Evolutionary conservation across 1,140 invertebrate species (phyloP), one percentile per base, ranked within the genome.

Genomic region (Pomacea maculata): DNA sequence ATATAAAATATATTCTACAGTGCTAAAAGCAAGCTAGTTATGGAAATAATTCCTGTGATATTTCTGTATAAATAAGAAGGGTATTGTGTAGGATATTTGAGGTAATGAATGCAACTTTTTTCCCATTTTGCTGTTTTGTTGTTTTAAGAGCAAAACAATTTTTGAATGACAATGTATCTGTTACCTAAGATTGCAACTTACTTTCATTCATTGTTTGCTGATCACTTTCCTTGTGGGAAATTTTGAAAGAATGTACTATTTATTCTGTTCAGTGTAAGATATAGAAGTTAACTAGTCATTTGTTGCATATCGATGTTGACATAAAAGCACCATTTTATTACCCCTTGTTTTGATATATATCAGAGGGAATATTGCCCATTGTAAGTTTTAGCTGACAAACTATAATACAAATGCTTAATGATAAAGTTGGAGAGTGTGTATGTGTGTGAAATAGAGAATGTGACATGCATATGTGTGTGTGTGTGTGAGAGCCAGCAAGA

Each of bases 391-490:
- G 25, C 25, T 65, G 17, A 65, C n/a, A 65, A 17, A 65, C 5
- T 17, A 65, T 4, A 65, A 65, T 17, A 65, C 17, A 65, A 65
- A n/a, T 65, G n/a, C 64, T n/a, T 65, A 19, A 65, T 65, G 64
- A 19, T n/a, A 1, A 34, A 73, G 55, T 11, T 25, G 25, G 52
- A 14, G 1, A 5, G 73, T 75, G 52, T 55, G 52, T 55, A 52
- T 75, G 73, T 75, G 54, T 75, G 73, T 55, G 73, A 8, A 52
- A 55, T 52, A 57, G 73, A 57, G 54, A 25, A n/a, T 75, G 73
- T 57, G 73, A 54, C 25, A 1, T 73, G 29, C 52, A 6, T 73
- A 10, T 52, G 55, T 73, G 29, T 73, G 68, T 73, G 72, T 54
- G 74, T 76, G 74, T 64, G 74, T 75, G 74, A 64, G 74, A 64